phyloP scores from a whole-genome alignment of 2,113 vertebrate genomes.

The Rousettus leschenaultii region DNA sequence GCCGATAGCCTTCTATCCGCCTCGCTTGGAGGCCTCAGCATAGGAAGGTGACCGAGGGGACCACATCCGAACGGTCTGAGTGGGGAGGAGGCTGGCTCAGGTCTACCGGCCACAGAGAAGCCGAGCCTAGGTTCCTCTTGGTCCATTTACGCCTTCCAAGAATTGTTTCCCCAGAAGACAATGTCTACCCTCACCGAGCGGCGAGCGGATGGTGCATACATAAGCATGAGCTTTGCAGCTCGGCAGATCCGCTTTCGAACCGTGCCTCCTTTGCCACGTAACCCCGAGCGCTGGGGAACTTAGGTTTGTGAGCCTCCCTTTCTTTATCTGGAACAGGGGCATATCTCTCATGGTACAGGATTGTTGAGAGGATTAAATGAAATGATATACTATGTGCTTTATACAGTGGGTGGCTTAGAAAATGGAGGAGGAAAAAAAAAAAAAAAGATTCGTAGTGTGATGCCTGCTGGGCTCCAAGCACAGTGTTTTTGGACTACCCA shows the following conservation, averaged over 20 bases:
- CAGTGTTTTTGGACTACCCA: not conserved
- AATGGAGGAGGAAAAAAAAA: not conserved
- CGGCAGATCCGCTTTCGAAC: not conserved
- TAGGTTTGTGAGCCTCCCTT: not conserved
- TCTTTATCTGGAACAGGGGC: not conserved
- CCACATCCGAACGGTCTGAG: not conserved
- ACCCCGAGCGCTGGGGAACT: not conserved
- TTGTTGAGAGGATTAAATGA: not conserved
- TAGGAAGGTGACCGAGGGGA: not conserved
- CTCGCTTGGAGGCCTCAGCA: not conserved
- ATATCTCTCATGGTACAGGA: rapidly evolving
- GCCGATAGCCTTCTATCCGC: not conserved
- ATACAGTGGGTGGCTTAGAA: not conserved
- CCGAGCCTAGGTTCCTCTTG: rapidly evolving
- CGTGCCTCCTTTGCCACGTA: too few species aligned
- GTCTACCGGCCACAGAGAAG: not conserved
- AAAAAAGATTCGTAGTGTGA: rapidly evolving
- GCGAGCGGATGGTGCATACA: not conserved
- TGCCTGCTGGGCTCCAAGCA: rapidly evolving
- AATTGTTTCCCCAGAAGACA: not conserved
- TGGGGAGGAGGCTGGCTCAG: not conserved
- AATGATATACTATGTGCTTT: not conserved
- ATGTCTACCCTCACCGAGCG: too few species aligned
- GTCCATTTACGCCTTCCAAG: not conserved
- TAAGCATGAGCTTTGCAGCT: not conserved